phyloP scores from a whole-genome alignment of 1,140 invertebrate species.

The Pseudomyrmex cubaensis region DNA sequence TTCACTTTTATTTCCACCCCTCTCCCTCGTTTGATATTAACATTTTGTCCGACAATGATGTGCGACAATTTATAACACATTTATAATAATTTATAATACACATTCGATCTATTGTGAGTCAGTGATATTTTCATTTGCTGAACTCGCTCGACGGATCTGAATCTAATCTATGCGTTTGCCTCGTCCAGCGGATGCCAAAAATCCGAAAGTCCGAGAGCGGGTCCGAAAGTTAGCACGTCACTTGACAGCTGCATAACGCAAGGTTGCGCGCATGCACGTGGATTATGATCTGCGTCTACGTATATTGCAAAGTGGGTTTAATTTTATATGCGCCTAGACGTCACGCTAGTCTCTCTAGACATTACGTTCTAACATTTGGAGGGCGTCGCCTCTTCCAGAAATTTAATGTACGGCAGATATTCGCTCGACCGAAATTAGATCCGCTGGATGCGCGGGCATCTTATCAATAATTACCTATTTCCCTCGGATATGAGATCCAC shows the following conservation, averaged over 20 bases:
- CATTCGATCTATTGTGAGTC: background rate
- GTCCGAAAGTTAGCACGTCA: constrained; percentile 38
- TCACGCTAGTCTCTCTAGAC: background rate
- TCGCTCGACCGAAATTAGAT: constrained; percentile 18
- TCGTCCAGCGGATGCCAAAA: constrained; percentile 42
- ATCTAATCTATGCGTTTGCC: constrained; percentile 14
- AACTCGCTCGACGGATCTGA: constrained; percentile 12
- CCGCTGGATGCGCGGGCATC: constrained; percentile 10
- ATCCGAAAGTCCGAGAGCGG: constrained; percentile 18
- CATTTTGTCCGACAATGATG: background rate
- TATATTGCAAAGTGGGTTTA: constrained; percentile 33
- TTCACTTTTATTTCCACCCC: background rate
- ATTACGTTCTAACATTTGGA: background rate
- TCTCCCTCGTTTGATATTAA: background rate
- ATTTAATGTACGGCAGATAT: constrained; percentile 29
- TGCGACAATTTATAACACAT: background rate
- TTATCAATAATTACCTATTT: constrained; percentile 61
- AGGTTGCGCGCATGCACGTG: constrained; percentile 29
- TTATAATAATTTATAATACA: background rate
- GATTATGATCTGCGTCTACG: constrained; percentile 48
- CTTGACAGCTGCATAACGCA: constrained; percentile 52
- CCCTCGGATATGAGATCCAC: constrained; percentile 16
- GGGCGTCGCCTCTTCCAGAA: constrained; percentile 20
- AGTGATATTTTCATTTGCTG: constrained; percentile 8
- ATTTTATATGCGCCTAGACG: constrained; percentile 44